phyloP scores from a whole-genome alignment of 2,113 vertebrate genomes.

The Climacteris rufus region DNA sequence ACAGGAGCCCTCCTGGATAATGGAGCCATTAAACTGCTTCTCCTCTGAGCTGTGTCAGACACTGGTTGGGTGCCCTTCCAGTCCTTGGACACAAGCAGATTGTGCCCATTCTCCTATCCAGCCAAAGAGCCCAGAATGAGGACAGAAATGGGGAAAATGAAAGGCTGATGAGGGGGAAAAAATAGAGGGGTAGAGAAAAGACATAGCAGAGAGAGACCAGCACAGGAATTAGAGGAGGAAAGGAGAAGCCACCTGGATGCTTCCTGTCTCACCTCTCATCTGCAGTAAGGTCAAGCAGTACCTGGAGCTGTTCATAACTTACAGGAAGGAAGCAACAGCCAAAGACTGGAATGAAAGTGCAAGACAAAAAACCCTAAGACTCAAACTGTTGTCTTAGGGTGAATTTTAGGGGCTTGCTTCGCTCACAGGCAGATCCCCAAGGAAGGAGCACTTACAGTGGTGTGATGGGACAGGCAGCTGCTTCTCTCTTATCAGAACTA shows the following conservation, averaged over 20 bases:
- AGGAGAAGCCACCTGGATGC: not conserved
- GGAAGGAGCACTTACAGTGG: not conserved
- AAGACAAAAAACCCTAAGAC: not conserved
- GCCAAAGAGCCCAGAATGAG: not conserved
- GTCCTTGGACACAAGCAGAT: not conserved
- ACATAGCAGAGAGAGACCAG: not conserved
- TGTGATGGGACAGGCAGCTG: not conserved
- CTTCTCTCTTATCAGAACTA: not conserved
- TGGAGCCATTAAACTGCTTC: not conserved
- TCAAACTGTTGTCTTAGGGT: not conserved
- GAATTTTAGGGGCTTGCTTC: not conserved
- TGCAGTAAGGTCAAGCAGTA: not conserved
- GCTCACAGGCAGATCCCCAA: not conserved
- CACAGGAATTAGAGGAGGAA: not conserved
- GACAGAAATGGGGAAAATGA: not conserved
- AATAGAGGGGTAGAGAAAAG: not conserved
- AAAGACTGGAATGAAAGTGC: not conserved
- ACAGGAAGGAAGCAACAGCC: not conserved
- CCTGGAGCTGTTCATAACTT: not conserved
- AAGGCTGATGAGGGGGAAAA: not conserved
- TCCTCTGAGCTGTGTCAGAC: not conserved
- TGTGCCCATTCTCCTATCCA: not conserved
- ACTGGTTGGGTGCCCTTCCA: fast-evolving
- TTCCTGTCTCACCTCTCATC: not conserved
- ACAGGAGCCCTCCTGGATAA: not conserved